These are phyloP conservation scores for Cyanoderma ruficeps DNA, from an alignment of 2,113 vertebrate species.

Conservation along the genomic window DNA sequence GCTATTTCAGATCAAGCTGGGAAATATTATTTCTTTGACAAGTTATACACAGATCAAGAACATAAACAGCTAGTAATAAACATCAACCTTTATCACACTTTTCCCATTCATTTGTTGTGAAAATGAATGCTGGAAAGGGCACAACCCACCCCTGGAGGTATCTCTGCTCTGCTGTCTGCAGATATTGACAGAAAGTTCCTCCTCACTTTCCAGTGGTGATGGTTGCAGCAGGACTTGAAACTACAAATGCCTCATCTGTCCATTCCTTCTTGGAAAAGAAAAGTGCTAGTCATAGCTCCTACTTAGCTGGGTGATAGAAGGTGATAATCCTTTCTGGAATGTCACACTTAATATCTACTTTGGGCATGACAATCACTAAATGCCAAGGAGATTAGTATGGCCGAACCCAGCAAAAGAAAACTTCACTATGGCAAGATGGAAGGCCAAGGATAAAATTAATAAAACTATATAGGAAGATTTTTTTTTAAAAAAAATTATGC, in stretches of 20 bases:
- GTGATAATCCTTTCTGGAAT: slow-evolving; percentile 18
- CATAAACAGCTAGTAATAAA: not conserved
- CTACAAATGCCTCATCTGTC: not conserved
- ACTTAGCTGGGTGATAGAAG: not conserved
- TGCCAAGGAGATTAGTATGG: not conserved
- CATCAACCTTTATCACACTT: not conserved
- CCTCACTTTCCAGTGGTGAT: not conserved
- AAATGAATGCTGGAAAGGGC: not conserved
- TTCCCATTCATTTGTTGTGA: not conserved
- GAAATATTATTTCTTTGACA: not conserved
- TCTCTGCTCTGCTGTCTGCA: not conserved
- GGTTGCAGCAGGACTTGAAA: not conserved
- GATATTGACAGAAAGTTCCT: not conserved
- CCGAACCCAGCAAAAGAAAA: not conserved
- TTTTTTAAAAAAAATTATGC: not conserved
- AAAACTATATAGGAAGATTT: not conserved
- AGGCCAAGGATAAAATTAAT: not conserved
- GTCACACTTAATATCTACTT: not conserved
- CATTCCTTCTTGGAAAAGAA: not conserved
- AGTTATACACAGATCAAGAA: not conserved
- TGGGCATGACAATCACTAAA: not conserved
- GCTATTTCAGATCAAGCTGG: not conserved
- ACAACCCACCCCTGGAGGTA: not conserved
- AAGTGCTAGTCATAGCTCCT: not conserved
- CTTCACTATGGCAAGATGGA: not conserved